phyloP scores from a whole-genome alignment of 2,797 vertebrate genomes.

The Anomalospiza imberbis region DNA sequence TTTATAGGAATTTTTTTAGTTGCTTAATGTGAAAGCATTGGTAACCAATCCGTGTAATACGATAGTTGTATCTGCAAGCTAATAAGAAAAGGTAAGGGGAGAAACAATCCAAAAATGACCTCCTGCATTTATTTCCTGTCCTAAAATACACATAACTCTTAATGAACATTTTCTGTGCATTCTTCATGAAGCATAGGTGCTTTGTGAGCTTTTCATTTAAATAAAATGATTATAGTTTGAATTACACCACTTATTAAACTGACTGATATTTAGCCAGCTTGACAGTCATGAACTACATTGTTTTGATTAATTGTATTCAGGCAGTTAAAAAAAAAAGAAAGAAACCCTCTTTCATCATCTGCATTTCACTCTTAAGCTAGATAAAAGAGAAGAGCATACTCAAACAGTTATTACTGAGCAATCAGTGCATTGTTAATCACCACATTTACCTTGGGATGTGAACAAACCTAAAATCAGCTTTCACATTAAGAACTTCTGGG shows the following conservation, averaged over 20 bases:
- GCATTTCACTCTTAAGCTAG: not conserved
- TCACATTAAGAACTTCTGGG: not conserved
- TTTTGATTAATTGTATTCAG: not conserved
- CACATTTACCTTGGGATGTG: not conserved
- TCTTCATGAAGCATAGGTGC: not conserved
- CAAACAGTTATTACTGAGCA: not conserved
- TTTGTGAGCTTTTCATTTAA: not conserved
- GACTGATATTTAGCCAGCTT: not conserved
- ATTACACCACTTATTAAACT: not conserved
- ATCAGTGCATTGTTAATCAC: not conserved
- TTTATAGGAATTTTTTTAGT: not conserved
- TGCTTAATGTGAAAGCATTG: not conserved
- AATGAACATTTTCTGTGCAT: not conserved
- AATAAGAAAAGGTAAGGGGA: not conserved
- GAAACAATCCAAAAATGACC: not conserved
- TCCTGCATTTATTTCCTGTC: not conserved
- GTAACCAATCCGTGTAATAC: not conserved
- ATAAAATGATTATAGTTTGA: not conserved
- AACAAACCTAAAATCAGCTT: not conserved
- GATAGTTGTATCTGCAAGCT: not conserved
- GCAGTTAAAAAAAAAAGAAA: not conserved
- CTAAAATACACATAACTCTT: not conserved
- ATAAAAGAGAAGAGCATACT: not conserved
- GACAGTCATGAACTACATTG: not conserved
- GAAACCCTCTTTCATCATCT: not conserved